Conservation (phyloP, 2,888 invertebrate genomes). For the Synergus japonicus region DNA sequence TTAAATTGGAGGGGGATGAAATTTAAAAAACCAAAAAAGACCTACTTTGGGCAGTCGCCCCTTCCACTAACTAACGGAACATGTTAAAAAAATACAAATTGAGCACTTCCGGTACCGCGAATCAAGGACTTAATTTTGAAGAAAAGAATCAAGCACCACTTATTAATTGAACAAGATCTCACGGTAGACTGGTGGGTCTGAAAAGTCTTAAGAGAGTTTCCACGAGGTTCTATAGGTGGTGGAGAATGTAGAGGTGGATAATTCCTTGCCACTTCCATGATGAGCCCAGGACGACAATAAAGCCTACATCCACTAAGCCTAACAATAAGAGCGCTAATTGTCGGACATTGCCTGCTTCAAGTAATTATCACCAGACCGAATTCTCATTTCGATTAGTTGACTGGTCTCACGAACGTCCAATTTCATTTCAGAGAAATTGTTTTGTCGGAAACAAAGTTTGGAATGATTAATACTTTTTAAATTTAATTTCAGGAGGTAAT, state of each 20-base stretch:
- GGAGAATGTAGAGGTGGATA: constrained; percentile 43
- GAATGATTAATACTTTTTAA: not conserved
- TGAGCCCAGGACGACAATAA: constrained; percentile 39
- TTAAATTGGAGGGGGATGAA: not conserved
- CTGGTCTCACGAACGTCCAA: not conserved
- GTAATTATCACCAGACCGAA: constrained; percentile 49
- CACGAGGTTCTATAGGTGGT: constrained; percentile 26
- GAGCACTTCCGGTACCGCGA: constrained; percentile 4
- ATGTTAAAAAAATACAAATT: not conserved
- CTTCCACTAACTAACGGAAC: constrained; percentile 20
- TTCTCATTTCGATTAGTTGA: constrained; percentile 43
- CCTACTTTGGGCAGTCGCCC: constrained; percentile 24
- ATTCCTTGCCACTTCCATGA: constrained; percentile 60
- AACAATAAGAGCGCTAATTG: constrained; percentile 54
- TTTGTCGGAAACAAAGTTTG: not conserved
- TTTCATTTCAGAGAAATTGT: not conserved
- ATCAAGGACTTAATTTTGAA: not conserved
- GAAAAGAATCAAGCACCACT: constrained; percentile 47
- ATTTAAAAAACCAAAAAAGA: constrained; percentile 6
- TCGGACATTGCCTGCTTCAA: constrained; percentile 51
- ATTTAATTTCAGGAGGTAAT: too few relatives aligned
- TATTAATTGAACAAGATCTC: constrained; percentile 72
- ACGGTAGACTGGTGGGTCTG: constrained; percentile 64
- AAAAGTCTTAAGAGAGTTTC: constrained; percentile 50
- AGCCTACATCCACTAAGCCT: constrained; percentile 9